Conservation (phyloP, 2,888 invertebrate genomes). For the Synanthedon formicaeformis region DNA sequence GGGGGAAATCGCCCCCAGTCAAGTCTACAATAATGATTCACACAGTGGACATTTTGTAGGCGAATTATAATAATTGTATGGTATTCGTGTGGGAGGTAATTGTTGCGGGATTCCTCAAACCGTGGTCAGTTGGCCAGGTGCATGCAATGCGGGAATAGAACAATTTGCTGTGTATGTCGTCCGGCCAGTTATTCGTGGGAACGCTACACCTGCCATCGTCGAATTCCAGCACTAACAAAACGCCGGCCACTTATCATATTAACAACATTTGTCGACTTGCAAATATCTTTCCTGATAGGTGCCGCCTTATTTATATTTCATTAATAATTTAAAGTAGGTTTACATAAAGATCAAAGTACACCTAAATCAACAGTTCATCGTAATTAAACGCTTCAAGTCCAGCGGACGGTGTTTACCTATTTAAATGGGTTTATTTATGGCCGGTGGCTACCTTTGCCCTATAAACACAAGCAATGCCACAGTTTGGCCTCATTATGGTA, state of each 20-base stretch:
- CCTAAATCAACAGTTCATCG: neutral
- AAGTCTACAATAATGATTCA: too few species aligned
- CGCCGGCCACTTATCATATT: neutral
- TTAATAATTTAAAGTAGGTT: neutral
- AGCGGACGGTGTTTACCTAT: neutral
- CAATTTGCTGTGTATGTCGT: slow-evolving; percentile 38
- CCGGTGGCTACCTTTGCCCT: neutral
- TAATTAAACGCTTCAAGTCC: neutral
- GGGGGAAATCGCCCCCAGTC: too few species aligned
- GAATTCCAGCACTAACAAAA: slow-evolving; percentile 16
- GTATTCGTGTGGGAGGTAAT: slow-evolving; percentile 2
- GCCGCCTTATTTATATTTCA: neutral
- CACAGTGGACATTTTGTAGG: too few species aligned
- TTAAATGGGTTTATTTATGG: neutral
- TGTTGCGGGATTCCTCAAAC: slow-evolving; percentile 7
- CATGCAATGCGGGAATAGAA: slow-evolving; percentile 39
- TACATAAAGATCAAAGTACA: neutral
- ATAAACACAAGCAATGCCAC: too few species aligned
- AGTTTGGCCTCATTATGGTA: too few species aligned
- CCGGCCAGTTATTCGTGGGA: slow-evolving; percentile 35
- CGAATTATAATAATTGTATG: slow-evolving; percentile 1
- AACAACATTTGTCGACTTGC: neutral
- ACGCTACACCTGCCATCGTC: slow-evolving; percentile 42
- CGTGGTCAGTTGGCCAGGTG: slow-evolving; percentile 35
- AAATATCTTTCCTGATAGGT: neutral